Evolutionary conservation across 2,888 invertebrate species (phyloP).

Genomic region (Tipula confusa): DNA sequence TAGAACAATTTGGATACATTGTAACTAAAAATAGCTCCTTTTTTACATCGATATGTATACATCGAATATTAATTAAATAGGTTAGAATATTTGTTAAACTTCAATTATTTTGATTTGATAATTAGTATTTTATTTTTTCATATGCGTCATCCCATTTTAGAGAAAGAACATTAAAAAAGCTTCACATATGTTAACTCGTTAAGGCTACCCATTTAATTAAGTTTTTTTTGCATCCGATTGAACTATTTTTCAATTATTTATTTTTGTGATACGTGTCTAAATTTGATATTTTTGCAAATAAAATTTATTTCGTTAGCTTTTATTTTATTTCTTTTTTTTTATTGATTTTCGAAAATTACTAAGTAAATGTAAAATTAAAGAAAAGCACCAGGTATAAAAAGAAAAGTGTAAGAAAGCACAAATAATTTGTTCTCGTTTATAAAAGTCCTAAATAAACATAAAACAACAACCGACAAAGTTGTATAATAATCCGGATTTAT

Average conservation of each 20-base stretch:
- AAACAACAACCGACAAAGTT: neutral
- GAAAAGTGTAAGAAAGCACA: neutral
- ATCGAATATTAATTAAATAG: neutral
- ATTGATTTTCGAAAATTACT: neutral
- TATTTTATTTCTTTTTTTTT: neutral
- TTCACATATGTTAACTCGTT: neutral
- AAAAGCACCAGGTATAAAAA: neutral
- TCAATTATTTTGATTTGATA: neutral
- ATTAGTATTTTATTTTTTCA: neutral
- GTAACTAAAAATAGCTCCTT: neutral
- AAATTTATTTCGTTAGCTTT: neutral
- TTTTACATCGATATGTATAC: neutral
- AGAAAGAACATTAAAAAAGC: neutral
- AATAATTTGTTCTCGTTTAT: neutral
- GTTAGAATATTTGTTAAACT: neutral
- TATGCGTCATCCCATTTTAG: neutral
- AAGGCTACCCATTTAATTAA: neutral
- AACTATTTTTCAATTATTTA: neutral
- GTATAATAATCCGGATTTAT: conserved; percentile 15
- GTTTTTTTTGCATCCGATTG: neutral
- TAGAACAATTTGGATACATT: neutral
- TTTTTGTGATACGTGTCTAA: neutral
- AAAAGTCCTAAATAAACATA: neutral
- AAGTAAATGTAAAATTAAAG: neutral
- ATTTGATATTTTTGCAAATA: neutral